phyloP scores from a whole-genome alignment of 2,888 invertebrate species.

The Nephrotoma guestfalica region DNA sequence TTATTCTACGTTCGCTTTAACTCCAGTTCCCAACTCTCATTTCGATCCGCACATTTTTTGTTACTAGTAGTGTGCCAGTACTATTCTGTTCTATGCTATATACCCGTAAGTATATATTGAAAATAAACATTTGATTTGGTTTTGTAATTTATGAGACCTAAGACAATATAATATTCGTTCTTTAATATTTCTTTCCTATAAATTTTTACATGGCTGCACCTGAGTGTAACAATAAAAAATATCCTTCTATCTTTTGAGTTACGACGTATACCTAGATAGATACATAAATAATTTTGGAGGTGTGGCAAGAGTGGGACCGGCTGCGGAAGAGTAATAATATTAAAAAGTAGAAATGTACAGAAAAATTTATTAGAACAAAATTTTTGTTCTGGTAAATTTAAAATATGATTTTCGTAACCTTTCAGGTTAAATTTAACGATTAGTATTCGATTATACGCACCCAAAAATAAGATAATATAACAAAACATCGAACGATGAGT shows the following conservation, averaged over 20 bases:
- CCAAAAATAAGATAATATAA: not conserved
- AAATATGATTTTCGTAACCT: not conserved
- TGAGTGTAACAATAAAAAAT: not conserved
- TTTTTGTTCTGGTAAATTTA: not conserved
- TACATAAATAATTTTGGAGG: not conserved
- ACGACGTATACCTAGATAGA: not conserved
- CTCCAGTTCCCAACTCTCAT: not conserved
- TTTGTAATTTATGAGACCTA: not conserved
- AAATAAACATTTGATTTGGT: not conserved
- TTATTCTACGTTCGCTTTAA: not conserved
- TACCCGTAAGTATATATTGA: not conserved
- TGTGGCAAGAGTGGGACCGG: not conserved
- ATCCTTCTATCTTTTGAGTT: not conserved
- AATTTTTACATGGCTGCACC: not conserved
- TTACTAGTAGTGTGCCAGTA: not conserved
- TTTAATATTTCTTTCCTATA: not conserved
- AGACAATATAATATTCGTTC: not conserved
- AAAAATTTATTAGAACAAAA: not conserved
- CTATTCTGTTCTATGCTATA: not conserved
- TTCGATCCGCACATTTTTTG: not conserved
- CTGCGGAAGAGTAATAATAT: not conserved
- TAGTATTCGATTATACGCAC: not conserved
- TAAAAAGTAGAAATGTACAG: not conserved
- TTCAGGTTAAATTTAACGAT: not conserved
- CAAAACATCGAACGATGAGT: not conserved